phyloP scores from a whole-genome alignment of 1,140 invertebrate species.

The Drosophila suzukii region DNA sequence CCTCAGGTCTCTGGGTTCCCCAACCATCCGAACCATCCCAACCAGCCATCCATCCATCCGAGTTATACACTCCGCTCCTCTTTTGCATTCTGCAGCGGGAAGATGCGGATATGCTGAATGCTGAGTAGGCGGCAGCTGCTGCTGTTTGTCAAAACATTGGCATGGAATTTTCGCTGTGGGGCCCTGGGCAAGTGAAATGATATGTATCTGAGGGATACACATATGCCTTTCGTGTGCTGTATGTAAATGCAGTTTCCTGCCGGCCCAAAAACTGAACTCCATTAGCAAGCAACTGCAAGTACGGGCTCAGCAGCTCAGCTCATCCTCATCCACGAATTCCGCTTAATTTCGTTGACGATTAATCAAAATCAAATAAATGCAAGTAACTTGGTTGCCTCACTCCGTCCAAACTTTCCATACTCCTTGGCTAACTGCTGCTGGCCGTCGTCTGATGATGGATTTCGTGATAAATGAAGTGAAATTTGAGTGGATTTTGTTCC shows the following conservation, averaged over 20 bases:
- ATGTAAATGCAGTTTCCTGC: conserved; percentile 60
- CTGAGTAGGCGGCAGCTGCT: conserved; percentile 59
- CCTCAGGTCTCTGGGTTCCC: not conserved
- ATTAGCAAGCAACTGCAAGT: conserved; percentile 43
- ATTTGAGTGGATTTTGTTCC: conserved; percentile 54
- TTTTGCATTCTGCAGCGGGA: conserved; percentile 14
- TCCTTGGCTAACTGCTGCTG: conserved; percentile 35
- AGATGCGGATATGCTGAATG: conserved; percentile 53
- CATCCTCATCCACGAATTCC: conserved; percentile 33
- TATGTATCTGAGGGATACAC: conserved; percentile 64
- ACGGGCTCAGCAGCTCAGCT: not conserved
- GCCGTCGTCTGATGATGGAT: conserved; percentile 48
- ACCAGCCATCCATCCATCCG: conserved; percentile 2
- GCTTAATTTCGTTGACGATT: conserved; percentile 63
- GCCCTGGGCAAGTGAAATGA: conserved; percentile 51
- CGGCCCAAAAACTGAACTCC: conserved; percentile 24
- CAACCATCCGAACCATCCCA: not conserved
- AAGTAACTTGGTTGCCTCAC: conserved; percentile 33
- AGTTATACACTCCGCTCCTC: conserved; percentile 16
- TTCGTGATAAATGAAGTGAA: conserved; percentile 64
- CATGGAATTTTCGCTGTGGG: conserved; percentile 51
- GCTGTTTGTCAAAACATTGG: conserved; percentile 62
- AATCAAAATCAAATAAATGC: conserved; percentile 58
- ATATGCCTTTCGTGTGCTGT: conserved; percentile 24
- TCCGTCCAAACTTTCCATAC: not conserved